A percentile compares a stretch with the other conserved stretches of the same genome.
Conservation (phyloP, 2,113 vertebrate genomes). For the Amazona vittata region DNA sequence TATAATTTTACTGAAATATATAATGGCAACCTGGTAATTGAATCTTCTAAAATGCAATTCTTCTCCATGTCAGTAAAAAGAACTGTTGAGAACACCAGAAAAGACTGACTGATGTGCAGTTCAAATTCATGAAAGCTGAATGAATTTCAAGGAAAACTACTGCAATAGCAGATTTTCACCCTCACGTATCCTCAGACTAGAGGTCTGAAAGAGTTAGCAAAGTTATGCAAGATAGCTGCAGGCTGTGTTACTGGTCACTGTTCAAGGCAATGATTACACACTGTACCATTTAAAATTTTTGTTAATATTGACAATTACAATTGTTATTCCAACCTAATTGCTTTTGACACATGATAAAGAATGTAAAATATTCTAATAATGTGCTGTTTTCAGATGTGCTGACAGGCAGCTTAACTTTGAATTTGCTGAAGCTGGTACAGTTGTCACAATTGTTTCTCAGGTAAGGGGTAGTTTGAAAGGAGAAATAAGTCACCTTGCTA, state of each 20-base stretch:
- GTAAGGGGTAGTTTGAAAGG: background rate
- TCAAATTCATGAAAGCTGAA: background rate
- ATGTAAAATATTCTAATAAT: background rate
- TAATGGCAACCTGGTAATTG: background rate
- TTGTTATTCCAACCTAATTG: background rate
- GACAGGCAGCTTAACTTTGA: background rate
- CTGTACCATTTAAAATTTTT: background rate
- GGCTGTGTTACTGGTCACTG: background rate
- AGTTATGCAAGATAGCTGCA: background rate
- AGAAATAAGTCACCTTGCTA: background rate
- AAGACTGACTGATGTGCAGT: background rate
- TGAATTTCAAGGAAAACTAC: background rate
- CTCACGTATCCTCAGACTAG: accelerated
- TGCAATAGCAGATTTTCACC: background rate
- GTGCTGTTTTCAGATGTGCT: accelerated
- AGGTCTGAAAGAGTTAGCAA: background rate
- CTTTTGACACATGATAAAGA: background rate
- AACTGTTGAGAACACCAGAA: background rate
- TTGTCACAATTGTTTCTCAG: background rate
- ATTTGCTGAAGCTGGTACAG: background rate
- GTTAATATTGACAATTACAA: background rate
- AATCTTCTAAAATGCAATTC: background rate
- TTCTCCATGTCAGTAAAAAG: background rate
- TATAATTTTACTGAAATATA: background rate
- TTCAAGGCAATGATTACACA: background rate